Evolutionary conservation across 2,888 invertebrate species (phyloP).

Genomic region (Pantelozetes paolii): DNA sequence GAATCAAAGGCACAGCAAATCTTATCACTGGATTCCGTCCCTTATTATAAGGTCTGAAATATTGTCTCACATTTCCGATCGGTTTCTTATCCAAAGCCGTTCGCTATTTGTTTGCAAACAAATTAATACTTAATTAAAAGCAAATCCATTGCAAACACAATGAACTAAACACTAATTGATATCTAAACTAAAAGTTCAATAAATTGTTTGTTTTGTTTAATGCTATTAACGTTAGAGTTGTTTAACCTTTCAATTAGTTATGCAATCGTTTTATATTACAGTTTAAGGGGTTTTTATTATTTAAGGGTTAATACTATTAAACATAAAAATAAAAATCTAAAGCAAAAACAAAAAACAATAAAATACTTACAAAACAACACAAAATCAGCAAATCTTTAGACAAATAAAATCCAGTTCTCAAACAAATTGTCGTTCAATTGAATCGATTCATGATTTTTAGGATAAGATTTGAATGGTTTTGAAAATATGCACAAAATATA

Average conservation of each 20-base stretch:
- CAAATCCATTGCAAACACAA: neutral
- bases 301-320: too few species aligned
- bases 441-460: conserved; percentile 1
- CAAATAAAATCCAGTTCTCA: neutral
- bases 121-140: conserved; percentile 1
- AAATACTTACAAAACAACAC: neutral
- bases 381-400: neutral
- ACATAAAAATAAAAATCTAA: too few species aligned
- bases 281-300: too few species aligned
- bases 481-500: neutral
- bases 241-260: too few species aligned
- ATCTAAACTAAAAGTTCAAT: too few species aligned
- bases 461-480: neutral
- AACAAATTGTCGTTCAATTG: conserved; percentile 13
- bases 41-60: neutral
- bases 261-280: too few species aligned
- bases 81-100: conserved; percentile 35
- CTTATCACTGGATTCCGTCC: conserved; percentile 36
- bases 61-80: conserved; percentile 33
- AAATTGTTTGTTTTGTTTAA: too few species aligned
- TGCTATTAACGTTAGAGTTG: too few species aligned
- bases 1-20: conserved; percentile 37
- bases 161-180: conserved; percentile 21
- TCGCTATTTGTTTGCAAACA: neutral
- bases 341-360: too few species aligned